Base-by-base conservation (phyloP, 2,113 vertebrate genomes). In the Lophius piscatorius region DNA sequence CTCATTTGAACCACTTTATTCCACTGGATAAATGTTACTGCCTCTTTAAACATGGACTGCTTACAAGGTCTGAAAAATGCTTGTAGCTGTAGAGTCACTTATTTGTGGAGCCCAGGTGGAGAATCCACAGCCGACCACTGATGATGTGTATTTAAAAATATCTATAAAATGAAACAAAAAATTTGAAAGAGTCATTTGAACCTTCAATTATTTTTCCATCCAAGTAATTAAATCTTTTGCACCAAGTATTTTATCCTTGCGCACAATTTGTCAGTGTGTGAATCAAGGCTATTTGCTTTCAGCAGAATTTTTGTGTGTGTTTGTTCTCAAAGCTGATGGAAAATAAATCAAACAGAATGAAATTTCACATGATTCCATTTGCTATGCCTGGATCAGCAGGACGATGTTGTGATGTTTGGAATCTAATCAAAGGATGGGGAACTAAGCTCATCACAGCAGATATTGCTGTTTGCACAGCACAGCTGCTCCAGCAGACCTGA, bases 401-500 rank as follows among this genome's bases (percentile, higher is more conserved):
- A 61, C 9, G 47, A 24, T 23, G 46, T 39, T 56, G 46, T 52
- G 56, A 23, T 70, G 52, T 49, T 70, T 56, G 56, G 41, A 52
- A 74, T 61, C 48, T 29, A 76, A 81, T 83, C 50, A 60, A 59
- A 63, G 38, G 39, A 23, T 13, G 52, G 11, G 22, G 58, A 71
- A 22, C 4, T 45, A 61, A 47, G 54, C 52, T 60, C 2, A 17
- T 34, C 29, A 40, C 34, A 34, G 26, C 14, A 48, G n/a, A n/a
- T n/a, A n/a, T 65, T 49, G 41, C 44, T 42, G 62, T 70, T 50
- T 56, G 36, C 46, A 58, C 56, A 13, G 13, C 1, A 21, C 76
- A 80, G 56, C 76, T 75, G 69, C 67, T 55, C 26, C n/a, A n/a
- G n/a, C n/a, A n/a, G n/a, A n/a, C n/a, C 52, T 5, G 26, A 28